phyloP scores from a whole-genome alignment of 2,113 vertebrate species.

The Kryptolebias marmoratus region DNA sequence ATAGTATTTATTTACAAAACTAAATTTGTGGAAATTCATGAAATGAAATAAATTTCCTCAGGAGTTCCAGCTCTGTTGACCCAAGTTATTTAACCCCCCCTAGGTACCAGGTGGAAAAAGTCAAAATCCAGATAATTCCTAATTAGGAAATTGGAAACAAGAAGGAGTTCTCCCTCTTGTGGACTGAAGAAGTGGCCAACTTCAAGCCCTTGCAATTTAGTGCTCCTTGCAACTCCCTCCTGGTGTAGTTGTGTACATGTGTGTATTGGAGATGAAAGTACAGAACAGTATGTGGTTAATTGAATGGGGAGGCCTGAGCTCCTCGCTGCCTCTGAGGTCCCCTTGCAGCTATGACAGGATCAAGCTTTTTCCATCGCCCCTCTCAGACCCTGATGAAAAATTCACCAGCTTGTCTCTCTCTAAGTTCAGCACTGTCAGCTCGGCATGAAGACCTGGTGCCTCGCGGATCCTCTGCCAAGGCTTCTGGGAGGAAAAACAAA shows the following conservation, averaged over 20 bases:
- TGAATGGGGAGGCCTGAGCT: slow-evolving; percentile 25
- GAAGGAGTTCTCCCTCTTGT: no score
- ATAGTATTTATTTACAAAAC: no score
- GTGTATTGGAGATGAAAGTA: slow-evolving; percentile 56
- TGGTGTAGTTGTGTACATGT: background rate
- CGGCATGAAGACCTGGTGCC: slow-evolving; percentile 37
- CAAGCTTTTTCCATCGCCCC: slow-evolving; percentile 30
- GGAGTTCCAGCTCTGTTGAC: no score
- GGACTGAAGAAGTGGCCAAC: no score
- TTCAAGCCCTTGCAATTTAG: no score
- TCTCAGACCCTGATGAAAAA: slow-evolving; percentile 36
- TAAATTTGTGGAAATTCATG: no score
- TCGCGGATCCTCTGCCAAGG: slow-evolving; percentile 35
- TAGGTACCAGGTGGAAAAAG: no score
- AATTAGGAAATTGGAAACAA: no score
- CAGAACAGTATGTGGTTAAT: slow-evolving; percentile 58
- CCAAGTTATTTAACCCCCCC: no score
- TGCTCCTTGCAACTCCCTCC: background rate
- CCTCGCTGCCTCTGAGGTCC: slow-evolving; percentile 33
- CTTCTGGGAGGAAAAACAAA: slow-evolving; percentile 54
- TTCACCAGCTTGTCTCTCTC: slow-evolving; percentile 26
- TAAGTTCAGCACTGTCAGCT: slow-evolving; percentile 32
- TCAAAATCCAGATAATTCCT: no score
- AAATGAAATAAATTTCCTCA: no score
- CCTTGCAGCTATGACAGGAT: slow-evolving; percentile 28